Evolutionary conservation across 2,888 invertebrate species (phyloP).

Genomic region (Agrotis exclamationis): DNA sequence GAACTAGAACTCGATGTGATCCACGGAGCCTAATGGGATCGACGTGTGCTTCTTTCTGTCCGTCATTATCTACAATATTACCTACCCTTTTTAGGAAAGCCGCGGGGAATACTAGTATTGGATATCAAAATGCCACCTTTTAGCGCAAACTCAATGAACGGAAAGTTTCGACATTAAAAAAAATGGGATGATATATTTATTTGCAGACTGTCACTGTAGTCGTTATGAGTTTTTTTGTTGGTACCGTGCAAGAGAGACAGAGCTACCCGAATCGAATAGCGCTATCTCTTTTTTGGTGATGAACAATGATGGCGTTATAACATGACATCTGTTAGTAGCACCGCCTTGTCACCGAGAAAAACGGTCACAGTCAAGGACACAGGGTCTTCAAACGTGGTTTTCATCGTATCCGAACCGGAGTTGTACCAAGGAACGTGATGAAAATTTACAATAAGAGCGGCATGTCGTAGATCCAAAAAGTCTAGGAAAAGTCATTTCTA

Average conservation of each 20-base stretch:
- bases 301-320: neutral
- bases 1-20: too few relatives aligned
- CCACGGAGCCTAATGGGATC: too few relatives aligned
- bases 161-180: too few relatives aligned
- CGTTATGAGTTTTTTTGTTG: neutral
- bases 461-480: too few relatives aligned
- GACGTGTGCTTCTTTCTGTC: neutral
- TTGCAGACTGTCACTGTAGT: neutral
- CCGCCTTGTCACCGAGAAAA: neutral
- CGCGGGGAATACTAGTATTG: too few relatives aligned
- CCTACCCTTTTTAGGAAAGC: too few relatives aligned
- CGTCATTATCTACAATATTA: too few relatives aligned
- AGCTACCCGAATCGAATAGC: neutral
- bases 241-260: neutral
- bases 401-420: neutral
- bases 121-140: too few relatives aligned
- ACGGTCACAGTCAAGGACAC: neutral
- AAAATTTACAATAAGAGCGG: neutral
- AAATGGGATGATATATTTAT: neutral
- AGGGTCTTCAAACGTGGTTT: neutral
- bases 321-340: neutral
- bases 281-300: neutral
- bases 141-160: too few relatives aligned
- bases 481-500: too few relatives aligned
- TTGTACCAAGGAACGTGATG: neutral